A percentile compares a stretch with the other conserved stretches of the same genome.
These are phyloP conservation scores for Bolinopsis microptera DNA, from an alignment of 37 sponge, comb jelly and placozoan genomes.

Conservation along the genomic window DNA sequence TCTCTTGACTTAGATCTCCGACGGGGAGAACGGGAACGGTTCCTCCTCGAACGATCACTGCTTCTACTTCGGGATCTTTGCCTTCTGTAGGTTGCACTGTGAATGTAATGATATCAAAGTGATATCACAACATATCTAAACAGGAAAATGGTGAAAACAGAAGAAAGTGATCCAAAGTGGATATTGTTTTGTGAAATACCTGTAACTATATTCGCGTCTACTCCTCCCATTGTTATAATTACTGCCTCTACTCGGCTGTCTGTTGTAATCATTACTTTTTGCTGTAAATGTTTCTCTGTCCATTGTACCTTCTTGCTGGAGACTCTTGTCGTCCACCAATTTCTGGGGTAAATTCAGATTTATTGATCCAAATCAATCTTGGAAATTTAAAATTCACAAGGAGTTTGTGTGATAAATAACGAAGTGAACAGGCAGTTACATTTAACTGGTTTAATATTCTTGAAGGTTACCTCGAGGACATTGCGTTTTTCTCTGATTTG, in stretches of 20 bases:
- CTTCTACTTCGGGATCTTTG: slow-evolving; percentile 59
- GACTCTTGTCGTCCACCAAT: slow-evolving; percentile 4
- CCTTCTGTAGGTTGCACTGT: slow-evolving; percentile 52
- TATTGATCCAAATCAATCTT: neutral
- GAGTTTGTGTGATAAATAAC: no score
- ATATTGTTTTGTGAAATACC: neutral
- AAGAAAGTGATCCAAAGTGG: neutral
- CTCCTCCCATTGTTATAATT: neutral
- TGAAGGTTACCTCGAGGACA: slow-evolving; percentile 75
- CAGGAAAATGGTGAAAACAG: neutral
- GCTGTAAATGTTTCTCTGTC: slow-evolving; percentile 33
- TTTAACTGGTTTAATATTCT: no score
- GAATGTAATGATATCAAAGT: neutral
- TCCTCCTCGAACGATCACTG: slow-evolving; percentile 30
- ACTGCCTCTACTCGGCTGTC: neutral
- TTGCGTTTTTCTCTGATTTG: slow-evolving; percentile 87
- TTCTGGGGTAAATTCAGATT: neutral
- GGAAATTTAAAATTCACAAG: no score
- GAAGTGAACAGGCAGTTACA: no score
- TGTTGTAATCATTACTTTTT: neutral
- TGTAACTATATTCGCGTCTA: slow-evolving; percentile 16
- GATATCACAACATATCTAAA: neutral
- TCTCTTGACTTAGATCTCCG: slow-evolving; percentile 65
- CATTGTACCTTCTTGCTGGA: slow-evolving; percentile 25
- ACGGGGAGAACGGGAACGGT: slow-evolving; percentile 50